Conservation (phyloP, 2,113 vertebrate genomes). For the Polypterus senegalus region DNA sequence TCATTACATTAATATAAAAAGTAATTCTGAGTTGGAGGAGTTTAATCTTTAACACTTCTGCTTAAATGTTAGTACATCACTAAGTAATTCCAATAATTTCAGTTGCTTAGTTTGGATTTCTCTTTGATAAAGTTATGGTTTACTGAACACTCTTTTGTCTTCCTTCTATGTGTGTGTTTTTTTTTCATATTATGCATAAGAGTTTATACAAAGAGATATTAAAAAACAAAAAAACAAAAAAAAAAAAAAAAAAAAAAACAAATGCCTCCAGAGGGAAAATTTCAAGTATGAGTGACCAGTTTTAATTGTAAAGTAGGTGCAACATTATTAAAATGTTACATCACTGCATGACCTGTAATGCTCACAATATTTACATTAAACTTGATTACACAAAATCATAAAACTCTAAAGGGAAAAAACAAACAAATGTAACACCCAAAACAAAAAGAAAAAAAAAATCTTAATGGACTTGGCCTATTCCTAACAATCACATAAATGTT, state of each 20-base stretch:
- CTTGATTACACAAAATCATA: constrained; percentile 76
- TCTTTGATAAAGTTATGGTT: no score
- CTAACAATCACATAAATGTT: constrained; percentile 64
- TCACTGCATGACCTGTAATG: constrained; percentile 85
- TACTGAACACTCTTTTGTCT: no score
- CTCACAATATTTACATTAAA: constrained; percentile 91
- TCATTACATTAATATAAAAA: no score
- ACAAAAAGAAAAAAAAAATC: constrained; percentile 39
- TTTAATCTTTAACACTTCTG: no score
- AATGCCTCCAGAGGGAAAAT: constrained; percentile 56
- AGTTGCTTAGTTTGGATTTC: neutral
- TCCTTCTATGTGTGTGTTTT: no score
- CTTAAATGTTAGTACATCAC: no score
- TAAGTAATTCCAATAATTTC: neutral
- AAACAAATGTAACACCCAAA: constrained; percentile 12
- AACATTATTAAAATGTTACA: constrained; percentile 93
- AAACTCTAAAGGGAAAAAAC: constrained; percentile 41
- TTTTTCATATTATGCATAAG: neutral
- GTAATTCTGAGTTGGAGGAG: no score
- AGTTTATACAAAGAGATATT: neutral
- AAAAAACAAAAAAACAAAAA: neutral
- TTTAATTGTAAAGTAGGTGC: constrained; percentile 92
- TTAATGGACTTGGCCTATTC: constrained; percentile 58
- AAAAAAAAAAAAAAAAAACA: constrained; percentile 35
- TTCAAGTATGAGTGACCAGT: constrained; percentile 86